Percentiles rank a stretch among this genome's conserved stretches.
These are phyloP conservation scores for Philopedon plagiatum DNA, from an alignment of 2,888 invertebrate species.

Conservation along the genomic window DNA sequence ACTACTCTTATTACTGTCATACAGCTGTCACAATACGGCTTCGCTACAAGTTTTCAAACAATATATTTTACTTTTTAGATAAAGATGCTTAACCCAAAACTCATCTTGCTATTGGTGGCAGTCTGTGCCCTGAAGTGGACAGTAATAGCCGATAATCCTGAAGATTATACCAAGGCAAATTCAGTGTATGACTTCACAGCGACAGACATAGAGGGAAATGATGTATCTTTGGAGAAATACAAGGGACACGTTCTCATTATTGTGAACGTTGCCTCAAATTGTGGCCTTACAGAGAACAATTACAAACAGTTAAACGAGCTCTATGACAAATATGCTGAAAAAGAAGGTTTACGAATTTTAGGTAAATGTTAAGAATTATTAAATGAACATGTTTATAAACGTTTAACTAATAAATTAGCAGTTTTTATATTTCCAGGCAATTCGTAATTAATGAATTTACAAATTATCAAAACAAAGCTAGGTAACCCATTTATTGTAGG, in stretches of 20 bases:
- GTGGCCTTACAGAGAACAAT: constrained; percentile 86
- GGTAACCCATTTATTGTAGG: no score
- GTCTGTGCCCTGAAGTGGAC: neutral
- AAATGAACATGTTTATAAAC: no score
- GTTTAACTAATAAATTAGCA: neutral
- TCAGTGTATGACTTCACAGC: constrained; percentile 45
- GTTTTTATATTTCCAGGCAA: no score
- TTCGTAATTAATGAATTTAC: no score
- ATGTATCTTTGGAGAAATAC: constrained; percentile 84
- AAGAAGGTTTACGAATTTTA: constrained; percentile 81
- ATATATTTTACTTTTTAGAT: neutral
- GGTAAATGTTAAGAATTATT: no score
- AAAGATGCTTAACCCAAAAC: neutral
- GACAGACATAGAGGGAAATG: constrained; percentile 65
- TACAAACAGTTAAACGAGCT: constrained; percentile 87
- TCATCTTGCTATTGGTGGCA: neutral
- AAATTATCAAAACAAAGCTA: no score
- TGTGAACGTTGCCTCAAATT: constrained; percentile 91
- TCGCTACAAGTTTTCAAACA: neutral
- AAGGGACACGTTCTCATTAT: constrained; percentile 86
- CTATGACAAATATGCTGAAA: constrained; percentile 80
- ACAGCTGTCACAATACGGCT: no score
- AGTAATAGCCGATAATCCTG: constrained; percentile 25
- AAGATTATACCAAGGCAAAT: constrained; percentile 39
- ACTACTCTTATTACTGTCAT: no score